Evolutionary conservation across 1,140 invertebrate species (phyloP).

Genomic region (Drosophila simulans): DNA sequence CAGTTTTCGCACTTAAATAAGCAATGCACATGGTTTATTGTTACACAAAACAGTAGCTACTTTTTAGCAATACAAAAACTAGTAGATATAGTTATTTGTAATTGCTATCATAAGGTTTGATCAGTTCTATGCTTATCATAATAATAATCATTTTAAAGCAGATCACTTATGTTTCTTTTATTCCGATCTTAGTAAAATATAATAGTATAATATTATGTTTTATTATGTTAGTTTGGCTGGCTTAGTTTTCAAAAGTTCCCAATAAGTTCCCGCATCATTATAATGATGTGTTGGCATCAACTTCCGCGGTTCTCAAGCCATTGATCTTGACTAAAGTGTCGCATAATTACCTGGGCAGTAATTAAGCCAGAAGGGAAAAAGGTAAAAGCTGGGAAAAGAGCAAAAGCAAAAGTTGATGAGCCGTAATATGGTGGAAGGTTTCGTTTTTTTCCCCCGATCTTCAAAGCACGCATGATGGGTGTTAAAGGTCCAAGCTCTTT

Average conservation of each 20-base stretch:
- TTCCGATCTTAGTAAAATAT: background rate
- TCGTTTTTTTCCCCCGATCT: constrained; percentile 17
- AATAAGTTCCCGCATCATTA: background rate
- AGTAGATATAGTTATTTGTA: background rate
- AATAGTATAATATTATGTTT: background rate
- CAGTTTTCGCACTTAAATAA: constrained; percentile 11
- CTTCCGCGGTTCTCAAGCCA: background rate
- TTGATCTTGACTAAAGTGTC: constrained; percentile 27
- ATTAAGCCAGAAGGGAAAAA: constrained; percentile 15
- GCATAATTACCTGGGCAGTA: constrained; percentile 32
- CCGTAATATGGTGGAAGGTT: constrained; percentile 39
- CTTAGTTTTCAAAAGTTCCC: background rate
- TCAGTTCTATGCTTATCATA: too few species aligned
- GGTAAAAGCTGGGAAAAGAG: constrained; percentile 22
- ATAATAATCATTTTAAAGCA: too few species aligned
- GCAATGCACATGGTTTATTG: background rate
- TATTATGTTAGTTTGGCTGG: too few species aligned
- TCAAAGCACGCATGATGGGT: constrained; percentile 31
- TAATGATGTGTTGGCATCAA: background rate
- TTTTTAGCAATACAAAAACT: background rate
- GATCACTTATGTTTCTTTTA: background rate
- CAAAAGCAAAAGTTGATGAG: constrained; percentile 65
- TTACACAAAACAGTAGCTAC: background rate
- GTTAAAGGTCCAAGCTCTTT: constrained; percentile 41
- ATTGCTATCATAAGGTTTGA: too few species aligned